Conservation (phyloP, 2,113 vertebrate species). For the Gavia stellata region DNA sequence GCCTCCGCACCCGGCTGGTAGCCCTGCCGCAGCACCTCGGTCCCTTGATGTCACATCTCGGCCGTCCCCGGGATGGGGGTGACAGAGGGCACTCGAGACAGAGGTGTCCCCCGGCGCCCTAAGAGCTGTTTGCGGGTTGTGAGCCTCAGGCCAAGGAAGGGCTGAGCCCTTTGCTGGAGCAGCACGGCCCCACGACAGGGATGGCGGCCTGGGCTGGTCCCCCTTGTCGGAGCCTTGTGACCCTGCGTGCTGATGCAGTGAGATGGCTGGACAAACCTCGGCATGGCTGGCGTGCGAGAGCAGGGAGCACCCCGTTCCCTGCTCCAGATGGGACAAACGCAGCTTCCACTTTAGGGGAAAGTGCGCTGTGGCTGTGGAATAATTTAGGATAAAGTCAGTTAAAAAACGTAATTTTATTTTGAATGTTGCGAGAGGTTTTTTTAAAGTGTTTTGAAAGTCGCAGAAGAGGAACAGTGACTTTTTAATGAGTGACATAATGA, state of each 20-base stretch:
- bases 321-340: not conserved
- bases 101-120: accelerated
- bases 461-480: not conserved
- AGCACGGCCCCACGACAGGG: accelerated
- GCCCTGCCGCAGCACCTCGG: accelerated
- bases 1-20: not conserved
- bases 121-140: accelerated
- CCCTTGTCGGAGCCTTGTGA: not conserved
- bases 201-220: not conserved
- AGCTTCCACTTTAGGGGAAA: not conserved
- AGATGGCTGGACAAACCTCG: accelerated
- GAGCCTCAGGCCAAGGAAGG: not conserved
- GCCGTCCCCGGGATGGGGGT: accelerated
- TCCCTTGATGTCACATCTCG: accelerated
- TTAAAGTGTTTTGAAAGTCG: not conserved
- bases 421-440: not conserved
- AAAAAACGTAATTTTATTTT: not conserved
- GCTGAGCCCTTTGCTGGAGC: not conserved
- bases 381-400: not conserved
- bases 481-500: not conserved
- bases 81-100: accelerated
- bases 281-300: not conserved
- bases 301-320: accelerated
- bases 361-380: not conserved
- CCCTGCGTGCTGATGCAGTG: accelerated